Base-by-base conservation (phyloP, 2,113 vertebrate species). In the Salvelinus sp. region DNA sequence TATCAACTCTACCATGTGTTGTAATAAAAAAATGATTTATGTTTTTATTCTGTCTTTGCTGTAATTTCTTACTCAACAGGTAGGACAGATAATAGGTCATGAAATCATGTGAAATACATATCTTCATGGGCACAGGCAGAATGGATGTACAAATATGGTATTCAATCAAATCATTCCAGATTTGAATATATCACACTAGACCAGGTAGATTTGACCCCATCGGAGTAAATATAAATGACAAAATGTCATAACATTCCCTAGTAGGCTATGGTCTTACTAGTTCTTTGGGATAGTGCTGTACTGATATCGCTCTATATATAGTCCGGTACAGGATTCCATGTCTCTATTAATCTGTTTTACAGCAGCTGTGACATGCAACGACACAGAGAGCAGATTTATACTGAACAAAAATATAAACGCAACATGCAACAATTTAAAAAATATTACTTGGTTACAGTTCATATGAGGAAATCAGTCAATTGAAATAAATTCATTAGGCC, bases 1-100 rank as follows among this genome's bases (percentile, higher is more conserved):
- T 81, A 86, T 82, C 77, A 38, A 78, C 72, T 86, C 86, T 86
- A 87, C 86, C 91, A 90, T 89, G 54, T 57, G 82, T 83, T 88
- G 75, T 82, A 91, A 90, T 91, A 90, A 76, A 18, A 44, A 44
- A 44, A 90, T 65, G 62, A 80, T 85, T 67, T 85, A 83, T 85
- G 85, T 88, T 90, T 89, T 75, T 90, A 79, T 22, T 6, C 2
- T 64, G 30, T 72, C 33, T 25, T 23, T 28, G 2, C 1, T 18
- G 2, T 25, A 1, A 28, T 72, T 60, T 62, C 28, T 28, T 48
- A 47, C 10, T 10, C 10, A 25, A n/a, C n/a, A n/a, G 58, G n/a
- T 62, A 22, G 18, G 3, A 57, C 2, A 10, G 38, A 20, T 18
- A 5, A 3, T 18, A 14, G 13, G 13, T 18, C 0, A 16, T 20